phyloP scores from a whole-genome alignment of 92 coral and sea anemone genomes.

The Pocillopora grandis region DNA sequence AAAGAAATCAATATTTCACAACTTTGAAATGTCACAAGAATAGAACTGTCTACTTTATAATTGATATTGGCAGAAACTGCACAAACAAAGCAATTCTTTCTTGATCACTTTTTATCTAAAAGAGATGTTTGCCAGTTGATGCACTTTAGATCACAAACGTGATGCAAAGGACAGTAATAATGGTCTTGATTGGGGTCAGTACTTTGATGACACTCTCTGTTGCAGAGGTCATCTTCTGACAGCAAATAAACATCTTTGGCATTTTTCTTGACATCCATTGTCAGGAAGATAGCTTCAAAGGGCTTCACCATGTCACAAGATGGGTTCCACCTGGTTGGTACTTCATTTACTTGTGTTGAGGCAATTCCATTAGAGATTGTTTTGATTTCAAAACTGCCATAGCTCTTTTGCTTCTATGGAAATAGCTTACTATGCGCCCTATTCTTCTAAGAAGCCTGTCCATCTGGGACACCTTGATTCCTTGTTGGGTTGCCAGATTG shows the following conservation, averaged over 20 bases:
- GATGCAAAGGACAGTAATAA: constrained; percentile 15
- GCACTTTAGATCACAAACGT: too few species aligned
- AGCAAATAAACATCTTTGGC: constrained; percentile 37
- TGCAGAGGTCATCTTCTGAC: constrained; percentile 25
- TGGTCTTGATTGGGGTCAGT: constrained; percentile 30
- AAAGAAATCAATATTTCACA: too few species aligned
- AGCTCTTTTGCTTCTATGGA: constrained; percentile 49
- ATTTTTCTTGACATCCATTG: constrained; percentile 42
- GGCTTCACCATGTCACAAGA: constrained; percentile 38
- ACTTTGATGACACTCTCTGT: constrained; percentile 18
- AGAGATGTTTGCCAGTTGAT: too few species aligned
- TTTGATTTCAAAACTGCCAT: constrained; percentile 45
- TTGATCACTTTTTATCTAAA: too few species aligned
- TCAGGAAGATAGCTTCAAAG: constrained; percentile 35
- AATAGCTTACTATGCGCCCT: constrained; percentile 40
- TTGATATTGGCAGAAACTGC: too few species aligned
- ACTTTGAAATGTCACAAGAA: too few species aligned
- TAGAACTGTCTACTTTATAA: too few species aligned
- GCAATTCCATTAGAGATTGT: constrained; percentile 48
- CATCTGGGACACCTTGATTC: constrained; percentile 33
- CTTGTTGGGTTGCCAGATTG: constrained; percentile 46
- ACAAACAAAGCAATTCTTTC: too few species aligned
- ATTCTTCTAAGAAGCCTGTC: constrained; percentile 42
- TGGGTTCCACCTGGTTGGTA: constrained; percentile 55
- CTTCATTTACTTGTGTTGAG: constrained; percentile 53